Evolutionary conservation across 2,888 invertebrate species (phyloP).

Genomic region (Drosophila robusta): DNA sequence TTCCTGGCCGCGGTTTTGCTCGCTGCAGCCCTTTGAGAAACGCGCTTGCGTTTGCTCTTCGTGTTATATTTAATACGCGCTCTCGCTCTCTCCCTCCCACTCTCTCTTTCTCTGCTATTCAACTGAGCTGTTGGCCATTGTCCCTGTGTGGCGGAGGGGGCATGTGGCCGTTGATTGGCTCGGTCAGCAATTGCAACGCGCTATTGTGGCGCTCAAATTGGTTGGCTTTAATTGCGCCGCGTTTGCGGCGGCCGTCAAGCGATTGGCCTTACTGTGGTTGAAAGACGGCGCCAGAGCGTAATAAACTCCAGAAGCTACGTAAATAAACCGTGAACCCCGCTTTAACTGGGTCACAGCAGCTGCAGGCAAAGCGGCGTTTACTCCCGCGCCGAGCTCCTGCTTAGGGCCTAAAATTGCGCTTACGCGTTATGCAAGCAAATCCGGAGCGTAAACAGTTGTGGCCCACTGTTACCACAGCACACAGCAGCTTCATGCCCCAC

Average conservation of each 20-base stretch:
- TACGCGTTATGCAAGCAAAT: conserved; percentile 42
- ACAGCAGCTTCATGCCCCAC: background rate
- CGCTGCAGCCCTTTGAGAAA: conserved; percentile 48
- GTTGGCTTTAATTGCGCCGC: conserved; percentile 69
- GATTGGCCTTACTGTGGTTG: conserved; percentile 73
- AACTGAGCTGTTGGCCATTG: conserved; percentile 14
- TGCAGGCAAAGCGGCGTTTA: conserved; percentile 21
- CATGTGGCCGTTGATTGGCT: conserved; percentile 61
- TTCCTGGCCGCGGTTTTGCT: conserved; percentile 63
- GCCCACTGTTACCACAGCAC: conserved; percentile 13
- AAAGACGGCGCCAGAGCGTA: conserved; percentile 35
- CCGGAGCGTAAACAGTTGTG: conserved; percentile 16
- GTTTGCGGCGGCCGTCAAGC: conserved; percentile 40
- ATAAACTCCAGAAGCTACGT: conserved; percentile 56
- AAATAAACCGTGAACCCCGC: conserved; percentile 32
- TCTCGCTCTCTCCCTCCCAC: background rate
- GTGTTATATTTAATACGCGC: conserved; percentile 39
- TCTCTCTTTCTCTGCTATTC: conserved; percentile 1
- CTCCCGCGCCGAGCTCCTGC: conserved; percentile 10
- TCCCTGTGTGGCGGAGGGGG: conserved; percentile 16
- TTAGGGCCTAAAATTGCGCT: conserved; percentile 24
- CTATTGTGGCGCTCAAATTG: conserved; percentile 53
- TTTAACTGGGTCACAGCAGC: conserved; percentile 69
- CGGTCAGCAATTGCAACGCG: conserved; percentile 40
- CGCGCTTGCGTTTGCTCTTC: conserved; percentile 13